A percentile compares a stretch with the other conserved stretches of the same genome.
phyloP scores from a whole-genome alignment of 2,888 invertebrate species.

The Hirtodrosophila cameraria region DNA sequence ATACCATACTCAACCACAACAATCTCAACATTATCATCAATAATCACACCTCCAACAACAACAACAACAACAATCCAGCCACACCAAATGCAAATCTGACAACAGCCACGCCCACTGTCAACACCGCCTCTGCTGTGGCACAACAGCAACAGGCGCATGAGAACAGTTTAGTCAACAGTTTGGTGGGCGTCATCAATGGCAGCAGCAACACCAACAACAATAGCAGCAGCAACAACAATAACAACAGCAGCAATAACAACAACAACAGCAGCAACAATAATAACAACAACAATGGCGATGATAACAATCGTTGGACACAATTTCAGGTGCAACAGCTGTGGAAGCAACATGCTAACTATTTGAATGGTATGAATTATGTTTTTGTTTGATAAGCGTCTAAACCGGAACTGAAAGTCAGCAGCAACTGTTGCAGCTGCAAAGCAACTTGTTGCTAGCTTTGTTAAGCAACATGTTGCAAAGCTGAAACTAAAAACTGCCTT shows the following conservation, averaged over 20 bases:
- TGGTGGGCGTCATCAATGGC: conserved; percentile 70
- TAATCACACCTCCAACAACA: conserved; percentile 63
- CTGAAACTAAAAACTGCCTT: no score
- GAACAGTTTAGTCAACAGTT: conserved; percentile 76
- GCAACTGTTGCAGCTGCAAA: conserved; percentile 6
- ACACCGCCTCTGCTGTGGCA: conserved; percentile 65
- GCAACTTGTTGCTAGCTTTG: no score
- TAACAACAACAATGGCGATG: conserved; percentile 66
- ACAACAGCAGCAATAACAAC: conserved; percentile 48
- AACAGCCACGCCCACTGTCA: conserved; percentile 69
- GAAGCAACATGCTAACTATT: conserved; percentile 84
- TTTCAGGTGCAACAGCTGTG: conserved; percentile 84
- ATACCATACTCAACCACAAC: conserved; percentile 70
- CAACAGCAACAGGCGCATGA: conserved; percentile 71
- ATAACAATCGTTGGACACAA: conserved; percentile 84
- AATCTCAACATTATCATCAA: conserved; percentile 74
- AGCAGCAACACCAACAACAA: conserved; percentile 54
- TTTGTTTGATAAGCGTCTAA: conserved; percentile 3
- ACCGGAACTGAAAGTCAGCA: background rate
- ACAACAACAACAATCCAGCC: conserved; percentile 70
- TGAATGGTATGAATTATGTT: conserved; percentile 82
- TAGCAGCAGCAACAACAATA: conserved; percentile 54
- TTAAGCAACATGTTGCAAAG: conserved; percentile 5
- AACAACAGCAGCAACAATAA: conserved; percentile 44
- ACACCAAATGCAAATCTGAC: conserved; percentile 76